Evolutionary conservation across 2,888 invertebrate species (phyloP).

Genomic region (Drosophila gaucha): DNA sequence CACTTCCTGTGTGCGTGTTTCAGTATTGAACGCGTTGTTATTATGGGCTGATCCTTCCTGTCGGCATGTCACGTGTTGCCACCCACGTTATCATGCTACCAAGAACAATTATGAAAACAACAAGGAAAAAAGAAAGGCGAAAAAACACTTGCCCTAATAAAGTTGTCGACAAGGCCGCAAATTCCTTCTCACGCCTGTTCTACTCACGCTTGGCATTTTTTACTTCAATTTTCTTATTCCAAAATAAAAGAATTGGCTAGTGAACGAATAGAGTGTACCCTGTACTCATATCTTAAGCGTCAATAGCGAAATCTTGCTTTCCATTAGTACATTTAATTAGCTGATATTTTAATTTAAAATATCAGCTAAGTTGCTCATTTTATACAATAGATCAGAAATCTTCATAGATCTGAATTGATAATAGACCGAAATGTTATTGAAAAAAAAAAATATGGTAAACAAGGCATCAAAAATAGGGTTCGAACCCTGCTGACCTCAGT

Average conservation of each 20-base stretch:
- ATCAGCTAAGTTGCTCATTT: too few relatives aligned
- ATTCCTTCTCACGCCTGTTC: slow-evolving; percentile 71
- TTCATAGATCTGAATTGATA: too few relatives aligned
- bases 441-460: too few relatives aligned
- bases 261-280: slow-evolving; percentile 1
- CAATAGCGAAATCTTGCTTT: too few relatives aligned
- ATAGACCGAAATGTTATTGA: too few relatives aligned
- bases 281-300: not conserved
- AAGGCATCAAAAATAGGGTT: too few relatives aligned
- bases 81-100: slow-evolving; percentile 67
- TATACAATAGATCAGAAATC: too few relatives aligned
- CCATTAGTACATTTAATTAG: too few relatives aligned
- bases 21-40: slow-evolving; percentile 12
- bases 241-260: not conserved
- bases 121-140: slow-evolving; percentile 23
- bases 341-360: too few relatives aligned
- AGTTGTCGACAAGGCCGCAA: slow-evolving; percentile 58
- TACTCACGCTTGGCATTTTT: slow-evolving; percentile 15
- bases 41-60: slow-evolving; percentile 45
- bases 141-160: slow-evolving; percentile 53
- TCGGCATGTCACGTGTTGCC: slow-evolving; percentile 71
- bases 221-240: not conserved
- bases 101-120: slow-evolving; percentile 11
- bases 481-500: too few relatives aligned
- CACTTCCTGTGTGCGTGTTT: slow-evolving; percentile 29